Evolutionary conservation across 2,888 invertebrate species (phyloP).

Genomic region (Poecilus cupreus): DNA sequence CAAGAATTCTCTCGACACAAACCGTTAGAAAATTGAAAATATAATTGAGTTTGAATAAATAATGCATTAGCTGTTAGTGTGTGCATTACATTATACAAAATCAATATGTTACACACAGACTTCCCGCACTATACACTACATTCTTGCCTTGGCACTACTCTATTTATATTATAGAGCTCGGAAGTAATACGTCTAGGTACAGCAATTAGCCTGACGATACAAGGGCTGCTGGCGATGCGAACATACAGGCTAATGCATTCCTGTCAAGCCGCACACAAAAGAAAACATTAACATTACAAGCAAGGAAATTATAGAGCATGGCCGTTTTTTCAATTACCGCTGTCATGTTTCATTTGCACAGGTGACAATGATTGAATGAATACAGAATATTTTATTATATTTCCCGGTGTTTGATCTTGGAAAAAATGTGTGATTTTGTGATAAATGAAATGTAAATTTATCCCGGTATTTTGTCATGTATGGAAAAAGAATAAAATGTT

Average conservation of each 20-base stretch:
- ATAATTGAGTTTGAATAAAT: constrained; percentile 33
- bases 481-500: no score
- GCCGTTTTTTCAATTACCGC: no score
- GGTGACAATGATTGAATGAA: no score
- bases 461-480: no score
- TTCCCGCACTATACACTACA: not conserved
- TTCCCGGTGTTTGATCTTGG: no score
- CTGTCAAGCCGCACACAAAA: constrained; percentile 20
- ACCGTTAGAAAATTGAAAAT: constrained; percentile 12
- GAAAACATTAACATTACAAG: not conserved
- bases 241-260: not conserved
- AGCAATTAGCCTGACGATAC: not conserved
- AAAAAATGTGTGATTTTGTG: no score
- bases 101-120: not conserved
- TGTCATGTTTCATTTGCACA: no score
- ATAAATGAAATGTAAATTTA: no score
- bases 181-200: constrained; percentile 9
- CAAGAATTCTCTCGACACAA: not conserved
- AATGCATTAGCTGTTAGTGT: constrained; percentile 21
- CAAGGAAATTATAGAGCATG: no score
- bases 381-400: no score
- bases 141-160: not conserved
- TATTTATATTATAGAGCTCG: not conserved
- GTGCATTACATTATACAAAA: constrained; percentile 1
- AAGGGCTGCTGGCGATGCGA: not conserved